These are phyloP conservation scores for Agrochola litura DNA, from an alignment of 2,888 invertebrate species.

Conservation along the genomic window DNA sequence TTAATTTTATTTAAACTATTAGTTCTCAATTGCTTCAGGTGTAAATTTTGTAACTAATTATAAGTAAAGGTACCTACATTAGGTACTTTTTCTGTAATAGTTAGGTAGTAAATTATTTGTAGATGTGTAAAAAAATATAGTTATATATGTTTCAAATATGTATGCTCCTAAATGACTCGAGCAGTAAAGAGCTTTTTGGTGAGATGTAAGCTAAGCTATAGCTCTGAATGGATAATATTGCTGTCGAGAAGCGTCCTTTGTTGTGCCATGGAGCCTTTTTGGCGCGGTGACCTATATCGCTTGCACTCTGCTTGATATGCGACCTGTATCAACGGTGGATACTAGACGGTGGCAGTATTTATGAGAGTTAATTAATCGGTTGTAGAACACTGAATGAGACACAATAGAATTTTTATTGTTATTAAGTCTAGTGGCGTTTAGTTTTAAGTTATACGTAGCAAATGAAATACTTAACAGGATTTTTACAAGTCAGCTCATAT, in stretches of 20 bases:
- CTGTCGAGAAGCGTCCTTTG: background rate
- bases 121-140: constrained; percentile 5
- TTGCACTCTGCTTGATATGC: background rate
- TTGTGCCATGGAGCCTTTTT: background rate
- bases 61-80: constrained; percentile 46
- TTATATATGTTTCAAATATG: constrained; percentile 6
- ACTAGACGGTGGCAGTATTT: background rate
- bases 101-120: constrained; percentile 12
- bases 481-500: too few relatives aligned
- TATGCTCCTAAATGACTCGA: constrained; percentile 3
- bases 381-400: background rate
- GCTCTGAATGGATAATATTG: background rate
- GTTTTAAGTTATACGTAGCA: background rate
- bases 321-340: background rate
- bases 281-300: background rate
- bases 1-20: constrained; percentile 16
- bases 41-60: constrained; percentile 7
- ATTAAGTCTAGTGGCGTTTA: background rate
- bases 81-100: constrained; percentile 35
- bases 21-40: background rate
- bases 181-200: constrained; percentile 1
- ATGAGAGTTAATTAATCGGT: background rate
- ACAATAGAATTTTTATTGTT: too few relatives aligned
- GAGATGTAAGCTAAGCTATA: background rate
- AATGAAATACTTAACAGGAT: background rate